Evolutionary conservation across 92 coral and sea anemone species (phyloP), one percentile per base, ranked within the genome.

Genomic region (Galaxea fascicularis): DNA sequence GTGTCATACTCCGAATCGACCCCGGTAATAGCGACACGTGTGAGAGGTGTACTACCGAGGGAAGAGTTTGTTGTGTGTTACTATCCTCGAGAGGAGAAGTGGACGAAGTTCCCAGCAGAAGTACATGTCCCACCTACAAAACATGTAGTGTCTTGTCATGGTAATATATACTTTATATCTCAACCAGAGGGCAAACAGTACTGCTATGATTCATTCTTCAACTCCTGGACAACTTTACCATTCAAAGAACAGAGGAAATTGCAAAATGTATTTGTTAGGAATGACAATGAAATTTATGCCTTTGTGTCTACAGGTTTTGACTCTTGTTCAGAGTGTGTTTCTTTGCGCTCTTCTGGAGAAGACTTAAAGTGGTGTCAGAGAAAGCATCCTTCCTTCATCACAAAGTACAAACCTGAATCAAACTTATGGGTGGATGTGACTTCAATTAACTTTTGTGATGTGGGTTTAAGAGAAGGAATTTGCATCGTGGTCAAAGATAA

Each of bases 331-430:
- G 63, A 53, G 10, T 73, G 78, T 25, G 49, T 26, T 49, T 49
- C 63, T 41, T 20, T 24, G 35, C 57, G 57, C 20, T 26, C 57
- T 31, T 21, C 8, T 14, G 27, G 41, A 8, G 17, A 0, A 10
- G 0, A 4, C 12, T n/a, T n/a, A n/a, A 6, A 8, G 30, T 51
- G 27, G 3, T 75, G 80, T 58, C 22, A 39, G 0, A 75, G 57
- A 21, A 16, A 16, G 4, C 74, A 35, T 4, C 51, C 57, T 56
- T 56, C 80, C 10, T 75, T 18, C 29, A n/a, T 75, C 6, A 29
- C 49, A 5, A 75, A 58, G 80, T 75, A 75, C 80, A 30, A 22
- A 5, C 77, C 77, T 7, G 39, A 47, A 47, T 49, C 77, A 13
- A 27, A 73, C 41, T 73, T 62, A 24, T 73, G 77, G 77, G n/a